Evolutionary conservation across 2,113 vertebrate species (phyloP).

Genomic region (Tenebrosternarchus preto): DNA sequence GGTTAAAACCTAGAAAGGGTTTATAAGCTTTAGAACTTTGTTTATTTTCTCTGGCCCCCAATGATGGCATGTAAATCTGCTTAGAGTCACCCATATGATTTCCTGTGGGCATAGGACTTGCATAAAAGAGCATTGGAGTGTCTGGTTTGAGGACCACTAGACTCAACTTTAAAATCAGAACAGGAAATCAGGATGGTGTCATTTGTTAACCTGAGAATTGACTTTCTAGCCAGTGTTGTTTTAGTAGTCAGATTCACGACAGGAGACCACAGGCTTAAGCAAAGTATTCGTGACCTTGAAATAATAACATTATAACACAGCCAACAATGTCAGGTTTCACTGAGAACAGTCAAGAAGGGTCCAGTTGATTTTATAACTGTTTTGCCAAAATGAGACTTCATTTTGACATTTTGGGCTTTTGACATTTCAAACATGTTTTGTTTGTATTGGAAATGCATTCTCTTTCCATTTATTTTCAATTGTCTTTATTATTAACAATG

Average conservation of each 20-base stretch:
- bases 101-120: slow-evolving; percentile 41
- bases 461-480: background rate
- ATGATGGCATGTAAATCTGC: slow-evolving; percentile 42
- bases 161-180: slow-evolving; percentile 16
- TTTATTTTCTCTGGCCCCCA: slow-evolving; percentile 54
- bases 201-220: slow-evolving; percentile 42
- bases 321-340: slow-evolving; percentile 3
- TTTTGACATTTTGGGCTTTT: background rate
- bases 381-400: slow-evolving; percentile 24
- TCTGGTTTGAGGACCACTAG: slow-evolving; percentile 3
- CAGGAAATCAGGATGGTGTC: slow-evolving; percentile 42
- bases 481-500: background rate
- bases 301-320: slow-evolving; percentile 35
- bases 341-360: background rate
- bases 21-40: slow-evolving; percentile 31
- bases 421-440: background rate
- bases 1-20: slow-evolving; percentile 38
- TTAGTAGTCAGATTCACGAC: slow-evolving; percentile 10
- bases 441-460: background rate
- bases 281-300: slow-evolving; percentile 28
- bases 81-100: slow-evolving; percentile 50
- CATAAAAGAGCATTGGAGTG: slow-evolving; percentile 40
- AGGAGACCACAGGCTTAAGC: slow-evolving; percentile 33
- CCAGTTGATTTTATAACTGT: slow-evolving; percentile 13
- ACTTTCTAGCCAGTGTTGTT: slow-evolving; percentile 35